These are phyloP conservation scores for Aphelinus atriplicis DNA, from an alignment of 1,140 invertebrate species.

Conservation along the genomic window DNA sequence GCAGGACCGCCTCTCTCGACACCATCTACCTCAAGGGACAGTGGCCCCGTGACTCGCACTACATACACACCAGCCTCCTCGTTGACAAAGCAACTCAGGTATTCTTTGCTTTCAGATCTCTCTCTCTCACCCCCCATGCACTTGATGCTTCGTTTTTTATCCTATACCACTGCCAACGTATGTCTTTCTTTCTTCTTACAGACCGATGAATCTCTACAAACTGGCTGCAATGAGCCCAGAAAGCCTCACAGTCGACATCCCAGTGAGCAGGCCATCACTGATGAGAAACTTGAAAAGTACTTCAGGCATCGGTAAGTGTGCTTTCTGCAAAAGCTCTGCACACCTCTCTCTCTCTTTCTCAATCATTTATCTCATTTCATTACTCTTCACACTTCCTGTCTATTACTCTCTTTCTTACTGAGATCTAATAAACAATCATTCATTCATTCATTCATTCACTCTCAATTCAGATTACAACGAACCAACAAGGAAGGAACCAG, in stretches of 20 bases:
- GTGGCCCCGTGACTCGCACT: constrained; percentile 76
- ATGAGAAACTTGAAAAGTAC: constrained; percentile 69
- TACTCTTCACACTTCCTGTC: neutral
- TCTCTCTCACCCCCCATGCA: too few relatives aligned
- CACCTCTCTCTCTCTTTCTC: too few relatives aligned
- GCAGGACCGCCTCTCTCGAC: constrained; percentile 80
- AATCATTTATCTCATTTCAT: too few relatives aligned
- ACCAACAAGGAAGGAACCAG: constrained; percentile 65
- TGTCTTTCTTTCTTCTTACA: constrained; percentile 53
- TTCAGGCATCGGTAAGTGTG: constrained; percentile 64
- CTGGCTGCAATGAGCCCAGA: constrained; percentile 67
- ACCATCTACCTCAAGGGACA: constrained; percentile 81
- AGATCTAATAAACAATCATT: too few relatives aligned
- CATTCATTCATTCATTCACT: neutral
- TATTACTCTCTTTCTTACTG: neutral
- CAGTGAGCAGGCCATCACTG: constrained; percentile 60
- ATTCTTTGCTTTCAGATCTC: neutral
- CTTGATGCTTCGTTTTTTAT: constrained; percentile 1
- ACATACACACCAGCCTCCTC: constrained; percentile 73
- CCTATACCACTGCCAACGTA: neutral
- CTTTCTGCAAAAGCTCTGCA: too few relatives aligned
- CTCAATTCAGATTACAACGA: constrained; percentile 59
- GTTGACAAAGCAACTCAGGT: constrained; percentile 84
- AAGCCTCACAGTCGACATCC: constrained; percentile 63
- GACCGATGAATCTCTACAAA: constrained; percentile 70